A percentile compares a stretch with the other conserved stretches of the same genome.
Conservation (phyloP, 2,888 invertebrate species). For the Heliconius ismenius region DNA sequence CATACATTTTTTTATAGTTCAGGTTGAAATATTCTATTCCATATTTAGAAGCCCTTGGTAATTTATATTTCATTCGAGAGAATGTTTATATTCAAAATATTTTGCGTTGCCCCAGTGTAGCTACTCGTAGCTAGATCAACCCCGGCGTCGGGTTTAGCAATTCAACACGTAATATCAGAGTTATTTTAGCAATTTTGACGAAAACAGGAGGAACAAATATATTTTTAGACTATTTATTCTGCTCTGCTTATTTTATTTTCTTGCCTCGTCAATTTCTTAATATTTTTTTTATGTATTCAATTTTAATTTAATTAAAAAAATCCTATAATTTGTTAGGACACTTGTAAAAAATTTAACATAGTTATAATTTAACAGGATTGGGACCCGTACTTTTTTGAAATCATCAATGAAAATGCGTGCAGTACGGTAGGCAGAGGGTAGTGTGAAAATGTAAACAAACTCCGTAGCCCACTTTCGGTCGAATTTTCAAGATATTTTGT, state of each 20-base stretch:
- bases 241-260: not conserved
- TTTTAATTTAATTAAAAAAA: too few species aligned
- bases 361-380: too few species aligned
- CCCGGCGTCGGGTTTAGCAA: not conserved
- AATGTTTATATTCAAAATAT: not conserved
- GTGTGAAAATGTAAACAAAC: too few species aligned
- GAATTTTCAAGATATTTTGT: too few species aligned
- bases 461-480: too few species aligned
- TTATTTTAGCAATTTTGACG: not conserved
- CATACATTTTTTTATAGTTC: not conserved
- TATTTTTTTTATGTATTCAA: not conserved
- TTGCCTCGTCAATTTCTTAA: too few species aligned
- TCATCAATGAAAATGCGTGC: too few species aligned
- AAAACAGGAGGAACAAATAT: too few species aligned
- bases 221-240: not conserved
- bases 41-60: not conserved
- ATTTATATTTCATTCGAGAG: not conserved
- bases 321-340: too few species aligned
- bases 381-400: too few species aligned
- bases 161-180: not conserved
- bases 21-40: not conserved
- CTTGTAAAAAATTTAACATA: too few species aligned
- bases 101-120: not conserved
- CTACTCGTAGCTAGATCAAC: not conserved
- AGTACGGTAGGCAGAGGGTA: too few species aligned